Evolutionary conservation across 2,797 vertebrate genomes (phyloP).

Genomic region (Leptodactylus fallax): DNA sequence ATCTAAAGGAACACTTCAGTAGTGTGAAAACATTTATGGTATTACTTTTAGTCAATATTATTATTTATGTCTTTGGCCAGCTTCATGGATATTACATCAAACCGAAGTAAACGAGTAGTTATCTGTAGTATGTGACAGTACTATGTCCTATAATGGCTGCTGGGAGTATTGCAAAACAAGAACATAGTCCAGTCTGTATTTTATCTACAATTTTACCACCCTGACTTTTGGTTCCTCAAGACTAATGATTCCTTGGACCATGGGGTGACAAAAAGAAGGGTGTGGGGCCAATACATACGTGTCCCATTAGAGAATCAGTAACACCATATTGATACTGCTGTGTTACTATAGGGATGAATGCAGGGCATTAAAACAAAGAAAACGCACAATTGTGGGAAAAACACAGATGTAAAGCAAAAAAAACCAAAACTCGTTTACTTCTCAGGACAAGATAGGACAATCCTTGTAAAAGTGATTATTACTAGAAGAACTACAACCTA

Average conservation of each 20-base stretch:
- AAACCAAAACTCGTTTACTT: too few species aligned
- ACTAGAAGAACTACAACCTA: too few species aligned
- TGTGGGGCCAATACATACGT: not conserved
- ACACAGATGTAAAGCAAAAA: too few species aligned
- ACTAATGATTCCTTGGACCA: constrained; percentile 3
- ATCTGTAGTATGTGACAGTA: not conserved
- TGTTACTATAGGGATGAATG: not conserved
- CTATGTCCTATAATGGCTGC: not conserved
- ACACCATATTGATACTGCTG: not conserved
- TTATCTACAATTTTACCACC: not conserved
- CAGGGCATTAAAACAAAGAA: not conserved
- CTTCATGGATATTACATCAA: not conserved
- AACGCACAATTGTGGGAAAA: too few species aligned
- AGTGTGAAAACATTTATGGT: too few species aligned
- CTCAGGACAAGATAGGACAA: too few species aligned
- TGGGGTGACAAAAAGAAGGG: not conserved
- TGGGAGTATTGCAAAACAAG: not conserved
- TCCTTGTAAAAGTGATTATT: too few species aligned
- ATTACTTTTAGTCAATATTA: not conserved
- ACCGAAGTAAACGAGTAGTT: not conserved
- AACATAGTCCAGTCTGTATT: constrained; percentile 44
- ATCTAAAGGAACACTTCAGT: too few species aligned
- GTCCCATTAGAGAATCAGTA: not conserved
- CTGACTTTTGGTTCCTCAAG: not conserved
- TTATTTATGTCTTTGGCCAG: not conserved